Percentiles rank a stretch among this genome's conserved stretches.
These are phyloP conservation scores for Exephanes ischioxanthus DNA, from an alignment of 2,888 invertebrate species.

Conservation along the genomic window DNA sequence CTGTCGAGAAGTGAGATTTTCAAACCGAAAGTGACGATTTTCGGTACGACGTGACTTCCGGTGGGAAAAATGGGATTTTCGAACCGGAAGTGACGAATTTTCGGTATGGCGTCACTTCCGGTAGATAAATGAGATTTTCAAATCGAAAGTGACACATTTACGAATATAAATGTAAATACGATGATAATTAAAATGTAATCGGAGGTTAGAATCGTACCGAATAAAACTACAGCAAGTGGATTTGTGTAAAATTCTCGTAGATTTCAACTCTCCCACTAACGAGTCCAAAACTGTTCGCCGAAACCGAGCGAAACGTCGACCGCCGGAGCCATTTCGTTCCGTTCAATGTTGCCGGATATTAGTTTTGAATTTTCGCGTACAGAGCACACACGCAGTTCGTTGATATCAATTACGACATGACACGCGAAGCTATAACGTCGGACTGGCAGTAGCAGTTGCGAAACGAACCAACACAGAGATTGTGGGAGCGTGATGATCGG, in stretches of 20 bases:
- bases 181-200: not conserved
- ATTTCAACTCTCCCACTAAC: not conserved
- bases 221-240: not conserved
- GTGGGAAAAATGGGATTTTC: too few species aligned
- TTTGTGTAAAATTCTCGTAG: not conserved
- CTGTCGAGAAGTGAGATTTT: too few species aligned
- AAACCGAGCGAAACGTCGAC: not conserved
- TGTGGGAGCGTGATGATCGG: not conserved
- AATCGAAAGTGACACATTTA: too few species aligned
- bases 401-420: constrained; percentile 35
- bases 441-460: constrained; percentile 11
- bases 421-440: constrained; percentile 10
- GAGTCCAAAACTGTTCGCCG: not conserved
- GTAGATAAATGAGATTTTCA: too few species aligned
- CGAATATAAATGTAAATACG: not conserved
- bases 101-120: too few species aligned
- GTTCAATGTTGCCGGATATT: not conserved
- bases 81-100: too few species aligned
- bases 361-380: constrained; percentile 2
- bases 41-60: too few species aligned
- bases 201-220: not conserved
- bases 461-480: not conserved
- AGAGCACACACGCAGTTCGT: not conserved
- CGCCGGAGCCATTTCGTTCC: not conserved
- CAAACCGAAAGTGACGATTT: too few species aligned